These are phyloP conservation scores for Python bivittatus DNA, from an alignment of 2,113 vertebrate species.

Conservation along the genomic window DNA sequence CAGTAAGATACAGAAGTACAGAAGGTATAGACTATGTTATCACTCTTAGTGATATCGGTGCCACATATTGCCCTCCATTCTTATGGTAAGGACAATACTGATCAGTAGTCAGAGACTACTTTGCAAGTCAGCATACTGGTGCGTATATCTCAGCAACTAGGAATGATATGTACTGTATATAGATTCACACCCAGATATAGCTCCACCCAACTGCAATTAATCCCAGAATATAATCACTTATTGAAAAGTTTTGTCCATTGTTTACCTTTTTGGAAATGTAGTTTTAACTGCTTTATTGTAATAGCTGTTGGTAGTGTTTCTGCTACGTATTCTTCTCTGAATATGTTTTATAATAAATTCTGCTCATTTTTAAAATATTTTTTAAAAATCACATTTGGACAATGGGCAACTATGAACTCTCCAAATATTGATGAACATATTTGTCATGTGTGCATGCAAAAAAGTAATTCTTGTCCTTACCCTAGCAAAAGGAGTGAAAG, in stretches of 20 bases:
- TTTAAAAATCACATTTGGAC: not conserved
- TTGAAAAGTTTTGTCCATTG: slow-evolving; percentile 45
- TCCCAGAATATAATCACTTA: slow-evolving; percentile 39
- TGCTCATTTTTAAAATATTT: not conserved
- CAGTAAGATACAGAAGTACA: too few relatives aligned
- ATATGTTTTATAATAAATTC: slow-evolving; percentile 42
- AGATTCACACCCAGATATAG: not conserved
- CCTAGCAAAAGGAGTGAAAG: not conserved
- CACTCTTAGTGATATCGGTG: too few relatives aligned
- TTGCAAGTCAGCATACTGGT: too few relatives aligned
- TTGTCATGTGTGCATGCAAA: not conserved
- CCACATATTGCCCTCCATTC: too few relatives aligned
- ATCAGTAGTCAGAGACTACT: too few relatives aligned
- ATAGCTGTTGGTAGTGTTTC: slow-evolving; percentile 31
- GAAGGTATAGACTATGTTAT: too few relatives aligned
- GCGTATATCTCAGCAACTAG: too few relatives aligned
- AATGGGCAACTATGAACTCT: too few relatives aligned
- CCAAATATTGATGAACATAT: not conserved
- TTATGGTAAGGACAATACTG: too few relatives aligned
- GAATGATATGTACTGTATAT: too few relatives aligned
- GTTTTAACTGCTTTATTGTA: slow-evolving; percentile 54
- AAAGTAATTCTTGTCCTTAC: not conserved
- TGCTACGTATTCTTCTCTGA: slow-evolving; percentile 2
- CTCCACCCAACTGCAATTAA: slow-evolving; percentile 23
- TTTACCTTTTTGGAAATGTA: slow-evolving; percentile 56